Base-by-base conservation (phyloP, 2,888 invertebrate species). In the Eristalinus aeneus region DNA sequence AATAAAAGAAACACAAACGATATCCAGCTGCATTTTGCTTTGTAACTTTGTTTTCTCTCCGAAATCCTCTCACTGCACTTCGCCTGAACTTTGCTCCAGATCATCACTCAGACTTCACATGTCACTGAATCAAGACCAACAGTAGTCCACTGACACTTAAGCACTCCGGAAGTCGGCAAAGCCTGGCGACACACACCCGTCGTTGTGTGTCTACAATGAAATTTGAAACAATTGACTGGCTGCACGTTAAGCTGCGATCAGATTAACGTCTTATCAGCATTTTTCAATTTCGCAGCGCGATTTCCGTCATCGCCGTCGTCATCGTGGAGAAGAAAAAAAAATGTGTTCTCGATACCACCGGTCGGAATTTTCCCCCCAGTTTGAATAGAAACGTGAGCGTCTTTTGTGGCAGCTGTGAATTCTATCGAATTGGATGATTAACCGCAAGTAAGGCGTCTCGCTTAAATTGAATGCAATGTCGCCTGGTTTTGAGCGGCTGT, bases 361-460 rank as follows among this genome's bases (percentile, higher is more conserved):
- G 16, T 4, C 1, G 5, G 0, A 1, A 16, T 46, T 46, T 16
- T 27, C 5, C 27, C 46, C 46, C 8, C 6, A 6, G n/a, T 46
- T 16, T 46, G n/a, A 5, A 16, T 16, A 16, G 46, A 8, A 16
- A 16, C 8, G 3, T 23, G 60, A 53, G 61, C 46, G 34, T 68
- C 75, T 67, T 60, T 67, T 53, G 60, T 60, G 22, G 58, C 34
- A 10, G 16, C 8, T 16, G 46, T 20, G 46, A 16, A 16, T 9
- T n/a, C n/a, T n/a, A n/a, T n/a, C 16, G 1, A 5, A n/a, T 1
- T 16, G 9, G 46, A 23, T 56, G 34, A 71, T 58, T 54, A 69
- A 61, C 34, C 65, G 23, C 20, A 12, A n/a, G 31, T 36, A 31
- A 60, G 65, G 34, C 39, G 46, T 76, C 64, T 71, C 58, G 34